phyloP scores from a whole-genome alignment of 2,888 invertebrate genomes.

The Strigamia transsilvanica region DNA sequence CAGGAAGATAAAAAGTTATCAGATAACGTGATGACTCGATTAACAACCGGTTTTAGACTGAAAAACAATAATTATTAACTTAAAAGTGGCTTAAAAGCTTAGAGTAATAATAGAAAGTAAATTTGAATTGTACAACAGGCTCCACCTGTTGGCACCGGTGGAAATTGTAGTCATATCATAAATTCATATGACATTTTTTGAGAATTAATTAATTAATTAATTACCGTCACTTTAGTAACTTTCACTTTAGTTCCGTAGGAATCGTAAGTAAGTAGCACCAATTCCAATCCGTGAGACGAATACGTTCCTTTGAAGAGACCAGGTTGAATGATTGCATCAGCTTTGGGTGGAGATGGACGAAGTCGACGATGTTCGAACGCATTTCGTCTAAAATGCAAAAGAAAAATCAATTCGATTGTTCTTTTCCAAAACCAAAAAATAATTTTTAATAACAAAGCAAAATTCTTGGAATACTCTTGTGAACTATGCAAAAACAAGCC shows the following conservation, averaged over 20 bases:
- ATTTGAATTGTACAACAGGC: neutral
- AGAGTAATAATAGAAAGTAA: neutral
- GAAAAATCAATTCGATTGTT: neutral
- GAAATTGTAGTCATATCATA: neutral
- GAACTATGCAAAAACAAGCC: too few relatives aligned
- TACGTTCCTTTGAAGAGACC: constrained; percentile 63
- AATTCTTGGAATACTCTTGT: neutral
- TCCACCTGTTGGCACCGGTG: constrained; percentile 3
- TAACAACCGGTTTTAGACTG: neutral
- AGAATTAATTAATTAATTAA: neutral
- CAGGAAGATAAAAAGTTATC: neutral
- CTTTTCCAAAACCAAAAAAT: too few relatives aligned
- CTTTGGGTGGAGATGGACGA: constrained; percentile 41
- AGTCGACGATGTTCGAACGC: constrained; percentile 54
- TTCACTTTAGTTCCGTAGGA: constrained; percentile 57
- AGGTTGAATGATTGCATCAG: constrained; percentile 57
- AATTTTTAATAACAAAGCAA: neutral
- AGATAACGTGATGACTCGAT: neutral
- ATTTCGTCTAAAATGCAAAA: constrained; percentile 53
- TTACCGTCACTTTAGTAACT: constrained; percentile 61
- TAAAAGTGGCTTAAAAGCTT: neutral
- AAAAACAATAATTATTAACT: neutral
- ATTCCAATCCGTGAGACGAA: constrained; percentile 62
- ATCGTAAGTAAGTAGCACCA: constrained; percentile 60
- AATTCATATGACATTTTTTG: too few relatives aligned